Evolutionary conservation across 2,113 vertebrate species (phyloP), one percentile per base, ranked within the genome.

Genomic region (Microcebus lehilahytsara): DNA sequence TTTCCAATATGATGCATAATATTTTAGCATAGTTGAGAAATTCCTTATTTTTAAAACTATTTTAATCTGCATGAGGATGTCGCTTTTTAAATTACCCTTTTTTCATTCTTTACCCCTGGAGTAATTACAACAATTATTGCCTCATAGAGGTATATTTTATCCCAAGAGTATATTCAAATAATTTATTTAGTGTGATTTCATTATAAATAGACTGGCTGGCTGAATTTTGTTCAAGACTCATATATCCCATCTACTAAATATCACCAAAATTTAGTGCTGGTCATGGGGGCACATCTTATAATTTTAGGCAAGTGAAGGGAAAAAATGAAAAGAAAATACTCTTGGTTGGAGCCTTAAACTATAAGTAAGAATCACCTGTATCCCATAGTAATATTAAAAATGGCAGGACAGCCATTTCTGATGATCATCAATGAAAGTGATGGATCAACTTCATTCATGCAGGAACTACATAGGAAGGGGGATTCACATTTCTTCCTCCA

Each of bases 31-130:
- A 74, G 51, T 34, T 71, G n/a, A 95, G 42, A 94, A 94, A 40
- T 77, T 49, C 69, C 53, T 91, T 86, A 67, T 9, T 92, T 92
- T 95, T 49, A 16, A 93, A 93, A 92, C 51, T 80, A 84, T 75
- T 89, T 87, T 91, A 94, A 83, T 46, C 56, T 84, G 9, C 72
- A 7, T 25, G 40, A 90, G 30, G 49, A 72, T 85, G 17, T 88
- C 37, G 46, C 49, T 95, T 97, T 62, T 5, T 60, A 92, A 94
- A 78, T 88, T 20, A 88, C n/a, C 42, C 40, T 51, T 71, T 95
- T 83, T 88, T 53, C 71, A 40, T 81, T 75, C 77, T 77, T 80
- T 80, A 72, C n/a, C 32, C n/a, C 32, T 89, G 16, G 75, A 83
- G 46, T 88, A 90, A 87, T 85, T 84, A 53, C 30, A 94, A 74